phyloP scores from a whole-genome alignment of 2,113 vertebrate species.

The Gorsachius goisagi region DNA sequence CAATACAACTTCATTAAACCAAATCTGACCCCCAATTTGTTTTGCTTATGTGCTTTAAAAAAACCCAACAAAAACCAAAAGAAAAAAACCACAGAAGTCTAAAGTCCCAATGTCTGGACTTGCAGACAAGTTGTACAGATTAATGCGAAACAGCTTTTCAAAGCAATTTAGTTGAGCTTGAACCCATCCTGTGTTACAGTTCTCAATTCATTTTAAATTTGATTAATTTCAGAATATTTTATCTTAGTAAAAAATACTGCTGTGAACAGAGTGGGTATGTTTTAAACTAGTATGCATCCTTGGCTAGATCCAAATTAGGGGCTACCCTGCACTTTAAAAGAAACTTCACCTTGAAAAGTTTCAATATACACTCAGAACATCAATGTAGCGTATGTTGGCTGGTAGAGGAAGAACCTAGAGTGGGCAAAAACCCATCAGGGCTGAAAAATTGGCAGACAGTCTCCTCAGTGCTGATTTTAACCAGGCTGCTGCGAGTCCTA shows the following conservation, averaged over 20 bases:
- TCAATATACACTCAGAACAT: background rate
- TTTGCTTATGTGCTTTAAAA: background rate
- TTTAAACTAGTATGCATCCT: background rate
- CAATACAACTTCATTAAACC: background rate
- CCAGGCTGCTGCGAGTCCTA: background rate
- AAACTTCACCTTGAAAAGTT: background rate
- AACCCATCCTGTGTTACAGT: background rate
- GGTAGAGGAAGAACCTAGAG: background rate
- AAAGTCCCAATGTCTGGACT: background rate
- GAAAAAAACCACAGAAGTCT: background rate
- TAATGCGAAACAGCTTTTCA: background rate
- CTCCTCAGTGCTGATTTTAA: background rate
- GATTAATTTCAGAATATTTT: background rate
- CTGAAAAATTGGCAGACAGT: background rate
- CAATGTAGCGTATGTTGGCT: background rate
- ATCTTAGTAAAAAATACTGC: background rate
- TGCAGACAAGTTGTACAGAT: background rate
- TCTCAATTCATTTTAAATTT: background rate
- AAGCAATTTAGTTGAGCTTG: background rate
- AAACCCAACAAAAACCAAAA: no score
- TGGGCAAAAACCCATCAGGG: background rate
- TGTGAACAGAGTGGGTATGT: background rate
- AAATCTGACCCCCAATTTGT: background rate
- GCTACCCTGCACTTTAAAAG: background rate
- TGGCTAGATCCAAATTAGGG: background rate